A percentile compares a stretch with the other conserved stretches of the same genome.
These are phyloP conservation scores for Bradypodion pumilum DNA, from an alignment of 2,797 vertebrate genomes.

Conservation along the genomic window DNA sequence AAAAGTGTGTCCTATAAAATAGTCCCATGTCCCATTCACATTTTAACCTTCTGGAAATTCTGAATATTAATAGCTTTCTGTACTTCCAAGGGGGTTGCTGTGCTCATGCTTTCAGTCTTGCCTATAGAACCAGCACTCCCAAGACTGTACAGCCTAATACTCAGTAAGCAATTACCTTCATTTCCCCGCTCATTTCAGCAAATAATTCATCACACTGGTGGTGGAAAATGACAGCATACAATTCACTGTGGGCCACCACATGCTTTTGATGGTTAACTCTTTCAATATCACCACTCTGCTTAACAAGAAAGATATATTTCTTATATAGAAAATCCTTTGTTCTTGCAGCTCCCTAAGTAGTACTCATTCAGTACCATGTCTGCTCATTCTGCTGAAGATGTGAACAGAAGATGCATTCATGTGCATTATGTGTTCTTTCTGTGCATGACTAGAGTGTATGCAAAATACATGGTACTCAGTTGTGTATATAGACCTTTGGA, in stretches of 20 bases:
- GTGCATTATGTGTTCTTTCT: neutral
- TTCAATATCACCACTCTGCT: neutral
- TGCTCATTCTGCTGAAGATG: neutral
- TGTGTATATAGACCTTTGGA: neutral
- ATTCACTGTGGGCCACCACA: slow-evolving; percentile 5
- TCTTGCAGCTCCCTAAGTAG: neutral
- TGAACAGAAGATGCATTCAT: neutral
- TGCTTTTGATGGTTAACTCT: slow-evolving; percentile 20
- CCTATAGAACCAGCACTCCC: neutral
- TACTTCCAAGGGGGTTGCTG: slow-evolving; percentile 20
- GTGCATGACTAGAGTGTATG: neutral
- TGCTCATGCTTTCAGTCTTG: neutral
- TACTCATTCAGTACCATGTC: neutral
- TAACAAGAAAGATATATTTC: slow-evolving; percentile 4
- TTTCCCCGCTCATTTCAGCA: slow-evolving; percentile 28
- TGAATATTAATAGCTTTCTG: slow-evolving; percentile 33
- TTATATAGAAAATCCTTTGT: neutral
- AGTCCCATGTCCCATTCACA: slow-evolving; percentile 13
- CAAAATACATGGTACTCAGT: neutral
- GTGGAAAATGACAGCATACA: slow-evolving; percentile 29
- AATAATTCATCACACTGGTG: slow-evolving; percentile 32
- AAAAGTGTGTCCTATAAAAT: neutral
- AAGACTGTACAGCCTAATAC: slow-evolving; percentile 1
- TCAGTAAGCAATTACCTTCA: slow-evolving; percentile 25
- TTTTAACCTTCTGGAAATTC: slow-evolving; percentile 25